A percentile compares a stretch with the other conserved stretches of the same genome.
Evolutionary conservation across 2,888 invertebrate species (phyloP).

Genomic region (Tenthredo mesomela): DNA sequence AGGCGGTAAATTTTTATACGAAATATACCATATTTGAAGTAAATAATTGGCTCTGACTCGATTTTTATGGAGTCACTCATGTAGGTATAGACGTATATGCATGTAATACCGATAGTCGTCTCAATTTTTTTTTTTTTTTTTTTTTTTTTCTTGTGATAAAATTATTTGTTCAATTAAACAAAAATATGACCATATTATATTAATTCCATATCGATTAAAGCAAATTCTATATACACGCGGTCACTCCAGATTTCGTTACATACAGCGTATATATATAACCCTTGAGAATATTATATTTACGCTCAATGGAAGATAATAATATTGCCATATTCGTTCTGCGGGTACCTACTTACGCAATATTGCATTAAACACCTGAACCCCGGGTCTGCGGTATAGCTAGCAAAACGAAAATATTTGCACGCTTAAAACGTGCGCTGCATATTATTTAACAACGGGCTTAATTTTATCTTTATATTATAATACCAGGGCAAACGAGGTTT

Average conservation of each 20-base stretch:
- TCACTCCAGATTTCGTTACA: no score
- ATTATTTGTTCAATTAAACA: background rate
- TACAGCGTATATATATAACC: background rate
- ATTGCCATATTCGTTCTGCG: background rate
- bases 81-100: no score
- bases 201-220: background rate
- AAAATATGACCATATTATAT: background rate
- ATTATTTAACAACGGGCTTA: background rate
- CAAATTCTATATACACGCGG: background rate
- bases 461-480: conserved; percentile 22
- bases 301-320: conserved; percentile 60
- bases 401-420: conserved; percentile 39
- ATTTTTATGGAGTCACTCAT: background rate
- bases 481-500: background rate
- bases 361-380: background rate
- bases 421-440: background rate
- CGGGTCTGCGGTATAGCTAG: conserved; percentile 35
- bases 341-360: conserved; percentile 8
- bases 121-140: background rate
- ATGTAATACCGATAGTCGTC: background rate
- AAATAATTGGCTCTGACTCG: conserved; percentile 69
- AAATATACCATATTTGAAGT: conserved; percentile 72
- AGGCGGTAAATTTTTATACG: conserved; percentile 20
- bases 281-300: conserved; percentile 60
- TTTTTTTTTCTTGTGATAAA: background rate